Conservation (phyloP, 2,888 invertebrate genomes). For the Zelleria hepariella region DNA sequence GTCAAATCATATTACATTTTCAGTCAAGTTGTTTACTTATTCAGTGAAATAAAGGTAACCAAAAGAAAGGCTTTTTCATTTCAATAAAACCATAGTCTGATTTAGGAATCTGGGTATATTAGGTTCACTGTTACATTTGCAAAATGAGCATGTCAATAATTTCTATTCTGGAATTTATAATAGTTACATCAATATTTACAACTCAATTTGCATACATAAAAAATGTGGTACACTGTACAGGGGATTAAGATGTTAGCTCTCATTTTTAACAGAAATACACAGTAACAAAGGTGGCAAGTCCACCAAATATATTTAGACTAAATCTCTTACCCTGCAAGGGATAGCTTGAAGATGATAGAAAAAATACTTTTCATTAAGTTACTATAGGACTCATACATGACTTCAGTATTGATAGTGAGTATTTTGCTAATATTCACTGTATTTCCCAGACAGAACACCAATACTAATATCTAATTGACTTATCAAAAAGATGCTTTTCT, state of each 20-base stretch:
- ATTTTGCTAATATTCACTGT: slow-evolving; percentile 11
- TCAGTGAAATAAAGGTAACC: slow-evolving; percentile 65
- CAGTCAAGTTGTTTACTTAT: slow-evolving; percentile 68
- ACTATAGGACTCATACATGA: neutral
- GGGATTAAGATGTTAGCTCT: neutral
- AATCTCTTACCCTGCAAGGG: neutral
- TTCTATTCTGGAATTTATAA: slow-evolving; percentile 26
- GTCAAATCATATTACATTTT: slow-evolving; percentile 70
- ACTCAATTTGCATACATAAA: slow-evolving; percentile 12
- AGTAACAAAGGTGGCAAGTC: neutral
- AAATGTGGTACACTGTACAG: neutral
- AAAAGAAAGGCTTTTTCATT: slow-evolving; percentile 26
- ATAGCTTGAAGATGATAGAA: neutral
- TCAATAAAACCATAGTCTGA: neutral
- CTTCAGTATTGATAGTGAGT: neutral
- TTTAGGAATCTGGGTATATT: slow-evolving; percentile 8
- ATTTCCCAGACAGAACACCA: neutral
- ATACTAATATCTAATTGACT: slow-evolving; percentile 36
- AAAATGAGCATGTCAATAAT: slow-evolving; percentile 37
- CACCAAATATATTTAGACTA: too few species aligned
- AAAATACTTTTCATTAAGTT: neutral
- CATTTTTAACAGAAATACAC: neutral
- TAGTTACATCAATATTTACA: slow-evolving; percentile 25
- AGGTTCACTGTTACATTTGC: slow-evolving; percentile 30
- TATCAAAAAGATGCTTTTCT: slow-evolving; percentile 14